Evolutionary conservation across 2,113 vertebrate species (phyloP).

Genomic region (Lathamus discolor): DNA sequence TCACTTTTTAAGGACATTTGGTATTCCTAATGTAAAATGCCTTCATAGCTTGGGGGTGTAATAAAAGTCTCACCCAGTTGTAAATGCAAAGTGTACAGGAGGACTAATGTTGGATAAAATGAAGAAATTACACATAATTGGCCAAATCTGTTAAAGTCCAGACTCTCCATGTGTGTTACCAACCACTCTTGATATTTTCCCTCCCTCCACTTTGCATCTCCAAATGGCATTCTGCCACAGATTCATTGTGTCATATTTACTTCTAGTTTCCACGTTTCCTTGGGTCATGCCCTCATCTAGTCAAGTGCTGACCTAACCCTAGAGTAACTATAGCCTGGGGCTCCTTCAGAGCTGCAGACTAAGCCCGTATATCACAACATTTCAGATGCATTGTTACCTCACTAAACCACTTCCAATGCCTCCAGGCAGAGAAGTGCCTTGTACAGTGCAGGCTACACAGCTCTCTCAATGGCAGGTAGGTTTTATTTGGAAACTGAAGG

Average conservation of each 20-base stretch:
- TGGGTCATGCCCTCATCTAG: background rate
- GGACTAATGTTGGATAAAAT: background rate
- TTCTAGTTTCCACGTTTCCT: background rate
- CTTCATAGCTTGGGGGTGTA: background rate
- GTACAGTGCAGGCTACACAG: background rate
- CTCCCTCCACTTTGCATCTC: background rate
- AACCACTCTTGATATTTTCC: background rate
- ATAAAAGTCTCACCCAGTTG: background rate
- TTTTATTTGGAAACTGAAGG: background rate
- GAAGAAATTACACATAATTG: background rate
- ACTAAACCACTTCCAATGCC: background rate
- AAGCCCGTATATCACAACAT: background rate
- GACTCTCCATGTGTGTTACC: fast-evolving
- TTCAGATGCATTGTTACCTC: background rate
- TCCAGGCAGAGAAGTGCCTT: background rate
- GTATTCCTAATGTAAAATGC: background rate
- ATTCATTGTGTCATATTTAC: background rate
- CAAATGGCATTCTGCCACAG: background rate
- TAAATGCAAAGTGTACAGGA: background rate
- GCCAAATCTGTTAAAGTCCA: background rate
- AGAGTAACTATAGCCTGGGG: background rate
- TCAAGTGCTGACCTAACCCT: background rate
- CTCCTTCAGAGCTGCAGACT: background rate
- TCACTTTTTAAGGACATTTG: background rate
- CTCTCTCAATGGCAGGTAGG: background rate